phyloP scores from a whole-genome alignment of 2,888 invertebrate species.

The Arenicola marina region DNA sequence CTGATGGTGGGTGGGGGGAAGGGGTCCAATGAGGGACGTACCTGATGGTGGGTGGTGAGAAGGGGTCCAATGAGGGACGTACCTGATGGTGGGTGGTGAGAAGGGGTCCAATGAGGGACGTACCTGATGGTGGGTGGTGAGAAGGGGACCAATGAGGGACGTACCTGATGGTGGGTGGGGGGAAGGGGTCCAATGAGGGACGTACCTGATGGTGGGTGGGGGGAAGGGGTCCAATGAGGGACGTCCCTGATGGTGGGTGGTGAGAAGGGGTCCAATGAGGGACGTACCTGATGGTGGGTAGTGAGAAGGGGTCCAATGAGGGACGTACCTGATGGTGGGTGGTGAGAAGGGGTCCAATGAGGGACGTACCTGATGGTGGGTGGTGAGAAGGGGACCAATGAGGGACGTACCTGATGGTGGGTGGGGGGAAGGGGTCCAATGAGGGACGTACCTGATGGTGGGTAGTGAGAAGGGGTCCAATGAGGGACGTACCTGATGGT shows the following conservation, averaged over 20 bases:
- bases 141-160: constrained; percentile 73
- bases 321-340: constrained; percentile 72
- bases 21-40: constrained; percentile 74
- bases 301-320: constrained; percentile 75
- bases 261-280: constrained; percentile 74
- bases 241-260: constrained; percentile 75
- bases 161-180: constrained; percentile 75
- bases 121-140: constrained; percentile 76
- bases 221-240: constrained; percentile 74
- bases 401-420: constrained; percentile 71
- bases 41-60: constrained; percentile 75
- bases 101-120: constrained; percentile 73
- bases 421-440: constrained; percentile 77
- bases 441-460: constrained; percentile 70
- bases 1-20: constrained; percentile 74
- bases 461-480: constrained; percentile 79
- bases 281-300: constrained; percentile 73
- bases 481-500: constrained; percentile 70
- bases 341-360: constrained; percentile 77
- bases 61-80: constrained; percentile 73
- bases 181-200: constrained; percentile 74
- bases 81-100: constrained; percentile 76
- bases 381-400: constrained; percentile 75
- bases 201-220: constrained; percentile 75
- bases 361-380: constrained; percentile 72